These are phyloP conservation scores for Crotalus horridus DNA, from an alignment of 2,113 vertebrate genomes.

Conservation along the genomic window DNA sequence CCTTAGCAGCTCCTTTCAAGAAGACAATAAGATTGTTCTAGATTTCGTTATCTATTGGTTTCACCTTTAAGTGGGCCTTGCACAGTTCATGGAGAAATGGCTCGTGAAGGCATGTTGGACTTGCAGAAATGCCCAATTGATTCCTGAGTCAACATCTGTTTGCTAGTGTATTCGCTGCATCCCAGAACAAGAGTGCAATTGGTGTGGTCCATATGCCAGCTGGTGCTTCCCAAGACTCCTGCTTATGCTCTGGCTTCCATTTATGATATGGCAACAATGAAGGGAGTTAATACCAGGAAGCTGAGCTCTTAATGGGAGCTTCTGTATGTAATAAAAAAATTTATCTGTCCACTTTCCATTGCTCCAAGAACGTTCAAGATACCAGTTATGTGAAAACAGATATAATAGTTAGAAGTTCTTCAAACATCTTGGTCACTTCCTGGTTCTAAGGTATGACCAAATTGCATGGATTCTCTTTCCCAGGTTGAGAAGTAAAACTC, in stretches of 20 bases:
- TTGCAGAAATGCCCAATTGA: not conserved
- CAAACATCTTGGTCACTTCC: not conserved
- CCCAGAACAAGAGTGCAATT: not conserved
- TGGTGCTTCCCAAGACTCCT: not conserved
- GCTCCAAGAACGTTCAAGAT: conserved; percentile 9
- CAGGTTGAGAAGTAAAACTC: conserved; percentile 16
- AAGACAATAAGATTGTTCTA: not conserved
- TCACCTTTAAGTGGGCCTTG: not conserved
- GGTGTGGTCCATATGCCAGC: not conserved
- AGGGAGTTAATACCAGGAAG: not conserved
- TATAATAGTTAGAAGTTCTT: conserved; percentile 23
- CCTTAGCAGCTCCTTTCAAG: conserved; percentile 31
- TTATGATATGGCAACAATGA: not conserved
- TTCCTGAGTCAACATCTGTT: not conserved
- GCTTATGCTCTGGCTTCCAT: not conserved
- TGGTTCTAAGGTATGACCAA: conserved; percentile 12
- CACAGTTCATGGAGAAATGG: not conserved
- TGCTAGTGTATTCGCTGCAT: not conserved
- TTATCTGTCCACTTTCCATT: not conserved
- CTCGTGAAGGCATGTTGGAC: not conserved
- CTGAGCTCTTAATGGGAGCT: not conserved
- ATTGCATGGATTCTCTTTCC: not conserved
- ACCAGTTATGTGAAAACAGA: conserved; percentile 14
- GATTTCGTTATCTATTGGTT: not conserved
- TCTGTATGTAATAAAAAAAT: not conserved